These are phyloP conservation scores for Phortica okadai DNA, from an alignment of 2,888 invertebrate genomes.

Conservation along the genomic window DNA sequence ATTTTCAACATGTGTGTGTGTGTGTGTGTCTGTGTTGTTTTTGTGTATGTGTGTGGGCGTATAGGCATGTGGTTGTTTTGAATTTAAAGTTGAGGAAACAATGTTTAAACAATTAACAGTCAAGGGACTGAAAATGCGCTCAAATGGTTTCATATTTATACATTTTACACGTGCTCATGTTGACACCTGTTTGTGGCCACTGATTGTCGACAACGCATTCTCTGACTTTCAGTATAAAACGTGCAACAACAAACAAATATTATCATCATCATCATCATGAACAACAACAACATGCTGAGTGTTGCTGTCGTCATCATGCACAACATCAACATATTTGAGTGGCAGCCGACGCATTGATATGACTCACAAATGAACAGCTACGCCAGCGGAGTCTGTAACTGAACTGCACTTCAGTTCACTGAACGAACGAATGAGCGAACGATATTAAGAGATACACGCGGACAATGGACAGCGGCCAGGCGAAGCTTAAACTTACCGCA, in stretches of 20 bases:
- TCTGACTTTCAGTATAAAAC: no score
- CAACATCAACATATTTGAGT: background rate
- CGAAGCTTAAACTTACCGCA: no score
- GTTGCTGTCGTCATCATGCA: background rate
- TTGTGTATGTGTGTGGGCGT: background rate
- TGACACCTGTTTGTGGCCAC: conserved; percentile 7
- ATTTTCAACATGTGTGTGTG: conserved; percentile 39
- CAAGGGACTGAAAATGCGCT: background rate
- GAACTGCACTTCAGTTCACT: background rate
- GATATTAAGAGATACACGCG: conserved; percentile 40
- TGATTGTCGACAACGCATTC: background rate
- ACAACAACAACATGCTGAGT: background rate
- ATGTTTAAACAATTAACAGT: background rate
- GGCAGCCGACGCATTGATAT: conserved; percentile 1
- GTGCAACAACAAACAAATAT: background rate
- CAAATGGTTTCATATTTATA: background rate
- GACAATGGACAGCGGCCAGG: background rate
- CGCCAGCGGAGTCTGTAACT: conserved; percentile 9
- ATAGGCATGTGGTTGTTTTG: background rate
- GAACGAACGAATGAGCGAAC: background rate
- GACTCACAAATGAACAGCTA: conserved; percentile 17
- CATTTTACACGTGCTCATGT: background rate
- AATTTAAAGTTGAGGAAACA: background rate
- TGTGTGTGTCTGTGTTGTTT: no score
- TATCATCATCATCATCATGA: background rate